phyloP scores from a whole-genome alignment of 2,888 invertebrate species.

The Pheosia tremula region DNA sequence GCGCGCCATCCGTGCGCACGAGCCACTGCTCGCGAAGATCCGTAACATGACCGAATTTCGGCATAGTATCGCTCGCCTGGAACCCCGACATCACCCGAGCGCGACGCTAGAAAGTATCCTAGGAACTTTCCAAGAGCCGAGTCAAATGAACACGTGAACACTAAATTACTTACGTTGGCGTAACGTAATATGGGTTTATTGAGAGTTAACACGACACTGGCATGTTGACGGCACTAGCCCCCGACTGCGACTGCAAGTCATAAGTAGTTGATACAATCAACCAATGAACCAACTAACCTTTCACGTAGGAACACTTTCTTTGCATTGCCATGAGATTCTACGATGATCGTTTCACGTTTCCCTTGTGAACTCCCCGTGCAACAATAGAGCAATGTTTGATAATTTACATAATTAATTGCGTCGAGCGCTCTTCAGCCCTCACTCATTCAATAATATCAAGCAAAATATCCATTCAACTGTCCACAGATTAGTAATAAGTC shows the following conservation, averaged over 20 bases:
- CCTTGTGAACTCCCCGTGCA: constrained; percentile 61
- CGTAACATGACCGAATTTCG: constrained; percentile 77
- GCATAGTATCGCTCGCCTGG: constrained; percentile 76
- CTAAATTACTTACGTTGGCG: constrained; percentile 42
- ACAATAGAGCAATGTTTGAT: constrained; percentile 72
- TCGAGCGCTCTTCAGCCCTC: constrained; percentile 48
- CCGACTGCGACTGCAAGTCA: constrained; percentile 27
- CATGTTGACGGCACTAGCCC: constrained; percentile 43
- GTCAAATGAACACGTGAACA: constrained; percentile 34
- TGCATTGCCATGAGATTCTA: constrained; percentile 67
- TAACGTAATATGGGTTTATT: constrained; percentile 45
- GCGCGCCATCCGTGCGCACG: constrained; percentile 75
- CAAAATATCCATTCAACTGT: too few relatives aligned
- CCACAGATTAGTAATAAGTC: too few relatives aligned
- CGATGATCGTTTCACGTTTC: constrained; percentile 65
- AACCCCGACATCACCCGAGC: constrained; percentile 67
- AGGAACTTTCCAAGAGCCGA: constrained; percentile 39
- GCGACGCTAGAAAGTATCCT: constrained; percentile 43
- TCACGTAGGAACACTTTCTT: constrained; percentile 70
- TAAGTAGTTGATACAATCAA: constrained; percentile 15
- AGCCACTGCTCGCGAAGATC: constrained; percentile 80
- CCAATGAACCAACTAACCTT: constrained; percentile 25
- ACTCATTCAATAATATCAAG: constrained; percentile 46
- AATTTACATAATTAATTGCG: constrained; percentile 71
- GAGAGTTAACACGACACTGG: constrained; percentile 43